A percentile compares a stretch with the other conserved stretches of the same genome.
These are phyloP conservation scores for Pherbina coryleti DNA, from an alignment of 2,888 invertebrate species.

Conservation along the genomic window DNA sequence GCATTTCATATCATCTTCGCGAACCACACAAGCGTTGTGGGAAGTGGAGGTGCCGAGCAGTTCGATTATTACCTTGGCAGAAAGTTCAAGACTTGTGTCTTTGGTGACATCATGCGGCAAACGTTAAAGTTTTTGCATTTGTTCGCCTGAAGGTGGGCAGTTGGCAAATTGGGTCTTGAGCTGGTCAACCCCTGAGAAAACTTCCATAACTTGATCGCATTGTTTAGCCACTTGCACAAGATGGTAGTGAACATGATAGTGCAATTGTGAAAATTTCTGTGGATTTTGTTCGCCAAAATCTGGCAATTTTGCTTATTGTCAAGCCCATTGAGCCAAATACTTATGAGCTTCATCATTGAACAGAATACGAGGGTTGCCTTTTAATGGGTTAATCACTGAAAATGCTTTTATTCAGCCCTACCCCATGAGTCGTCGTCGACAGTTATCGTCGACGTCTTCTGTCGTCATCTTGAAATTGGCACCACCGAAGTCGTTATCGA, in stretches of 20 bases:
- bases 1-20: conserved; percentile 96
- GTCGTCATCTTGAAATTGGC: too few relatives aligned
- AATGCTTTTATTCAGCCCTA: too few relatives aligned
- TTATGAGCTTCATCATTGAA: too few relatives aligned
- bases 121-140: conserved; percentile 91
- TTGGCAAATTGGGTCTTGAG: conserved; percentile 83
- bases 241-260: conserved; percentile 94
- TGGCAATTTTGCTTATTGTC: too few relatives aligned
- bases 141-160: conserved; percentile 87
- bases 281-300: too few relatives aligned
- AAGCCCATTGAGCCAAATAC: too few relatives aligned
- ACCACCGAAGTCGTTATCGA: too few relatives aligned
- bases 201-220: conserved; percentile 86
- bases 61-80: conserved; percentile 97
- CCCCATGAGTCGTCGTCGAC: too few relatives aligned
- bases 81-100: conserved; percentile 88
- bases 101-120: conserved; percentile 89
- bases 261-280: conserved; percentile 85
- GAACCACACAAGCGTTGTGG: conserved; percentile 95
- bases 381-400: too few relatives aligned
- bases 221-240: conserved; percentile 90
- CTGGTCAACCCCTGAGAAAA: conserved; percentile 87
- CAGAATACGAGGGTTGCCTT: too few relatives aligned
- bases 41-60: conserved; percentile 95
- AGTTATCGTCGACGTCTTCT: too few relatives aligned